Evolutionary conservation across 2,888 invertebrate species (phyloP).

Genomic region (Sarcophaga caerulescens): DNA sequence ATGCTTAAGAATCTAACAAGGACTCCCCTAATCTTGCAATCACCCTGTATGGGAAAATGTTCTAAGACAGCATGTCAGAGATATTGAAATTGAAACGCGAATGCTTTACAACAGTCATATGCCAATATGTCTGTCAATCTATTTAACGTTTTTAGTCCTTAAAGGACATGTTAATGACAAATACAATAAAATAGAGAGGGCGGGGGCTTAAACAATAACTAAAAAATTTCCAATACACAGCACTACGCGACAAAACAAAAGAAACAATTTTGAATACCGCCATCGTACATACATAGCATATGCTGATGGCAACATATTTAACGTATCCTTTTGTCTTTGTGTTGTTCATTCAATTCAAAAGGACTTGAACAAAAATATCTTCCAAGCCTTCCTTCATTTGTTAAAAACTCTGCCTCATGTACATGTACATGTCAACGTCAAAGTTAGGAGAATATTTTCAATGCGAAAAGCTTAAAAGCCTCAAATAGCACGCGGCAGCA

Average conservation of each 20-base stretch:
- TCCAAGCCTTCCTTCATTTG: too few relatives aligned
- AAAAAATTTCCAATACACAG: not conserved
- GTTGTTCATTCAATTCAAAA: not conserved
- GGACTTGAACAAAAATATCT: not conserved
- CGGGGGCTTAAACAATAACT: too few relatives aligned
- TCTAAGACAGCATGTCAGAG: not conserved
- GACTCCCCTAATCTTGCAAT: too few relatives aligned
- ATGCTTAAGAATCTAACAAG: too few relatives aligned
- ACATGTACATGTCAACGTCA: not conserved
- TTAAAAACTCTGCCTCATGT: too few relatives aligned
- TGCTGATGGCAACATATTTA: not conserved
- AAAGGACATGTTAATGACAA: too few relatives aligned
- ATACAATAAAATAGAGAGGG: not conserved
- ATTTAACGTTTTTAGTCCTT: not conserved
- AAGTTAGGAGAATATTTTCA: not conserved
- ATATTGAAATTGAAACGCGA: not conserved
- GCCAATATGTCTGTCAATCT: not conserved
- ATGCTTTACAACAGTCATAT: not conserved
- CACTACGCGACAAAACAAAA: not conserved
- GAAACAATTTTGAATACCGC: not conserved
- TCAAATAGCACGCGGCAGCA: not conserved
- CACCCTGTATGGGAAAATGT: not conserved
- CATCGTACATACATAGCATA: not conserved
- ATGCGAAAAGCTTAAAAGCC: not conserved
- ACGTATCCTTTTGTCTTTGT: not conserved